Percentiles rank a stretch among this genome's conserved stretches.
These are phyloP conservation scores for Cygnus buccinator DNA, from an alignment of 2,113 vertebrate genomes.

Conservation along the genomic window DNA sequence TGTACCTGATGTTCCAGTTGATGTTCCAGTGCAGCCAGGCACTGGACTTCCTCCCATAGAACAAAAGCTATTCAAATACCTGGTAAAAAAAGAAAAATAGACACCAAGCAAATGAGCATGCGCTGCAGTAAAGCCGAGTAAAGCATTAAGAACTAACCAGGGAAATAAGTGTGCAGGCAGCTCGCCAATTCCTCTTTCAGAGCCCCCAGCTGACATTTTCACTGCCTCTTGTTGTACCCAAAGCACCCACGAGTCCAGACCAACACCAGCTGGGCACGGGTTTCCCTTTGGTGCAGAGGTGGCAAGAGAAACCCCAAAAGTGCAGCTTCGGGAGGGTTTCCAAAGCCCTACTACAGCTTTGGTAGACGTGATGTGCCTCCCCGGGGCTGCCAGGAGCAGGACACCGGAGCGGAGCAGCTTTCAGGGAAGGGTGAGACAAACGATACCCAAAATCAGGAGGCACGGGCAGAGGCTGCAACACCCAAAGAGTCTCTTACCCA, in stretches of 20 bases:
- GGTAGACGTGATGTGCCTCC: rapidly evolving
- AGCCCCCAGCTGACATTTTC: background rate
- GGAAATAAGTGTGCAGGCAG: background rate
- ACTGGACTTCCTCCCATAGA: background rate
- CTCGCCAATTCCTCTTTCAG: background rate
- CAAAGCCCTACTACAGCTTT: background rate
- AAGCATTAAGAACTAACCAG: background rate
- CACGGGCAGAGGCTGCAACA: rapidly evolving
- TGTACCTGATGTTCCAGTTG: background rate
- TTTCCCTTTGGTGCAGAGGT: background rate
- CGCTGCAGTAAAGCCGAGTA: background rate
- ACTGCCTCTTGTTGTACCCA: rapidly evolving
- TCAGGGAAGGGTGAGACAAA: background rate
- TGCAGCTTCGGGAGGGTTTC: background rate
- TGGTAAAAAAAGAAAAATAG: background rate
- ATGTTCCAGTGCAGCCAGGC: background rate
- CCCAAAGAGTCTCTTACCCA: background rate
- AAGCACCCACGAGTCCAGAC: background rate
- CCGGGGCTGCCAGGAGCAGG: background rate
- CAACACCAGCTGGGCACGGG: background rate
- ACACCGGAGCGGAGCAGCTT: background rate
- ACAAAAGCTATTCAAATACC: background rate
- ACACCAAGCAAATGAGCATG: background rate
- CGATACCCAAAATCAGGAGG: background rate
- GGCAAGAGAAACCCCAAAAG: background rate